Conservation (phyloP, 2,797 vertebrate species). For the Danio aesculapii region DNA sequence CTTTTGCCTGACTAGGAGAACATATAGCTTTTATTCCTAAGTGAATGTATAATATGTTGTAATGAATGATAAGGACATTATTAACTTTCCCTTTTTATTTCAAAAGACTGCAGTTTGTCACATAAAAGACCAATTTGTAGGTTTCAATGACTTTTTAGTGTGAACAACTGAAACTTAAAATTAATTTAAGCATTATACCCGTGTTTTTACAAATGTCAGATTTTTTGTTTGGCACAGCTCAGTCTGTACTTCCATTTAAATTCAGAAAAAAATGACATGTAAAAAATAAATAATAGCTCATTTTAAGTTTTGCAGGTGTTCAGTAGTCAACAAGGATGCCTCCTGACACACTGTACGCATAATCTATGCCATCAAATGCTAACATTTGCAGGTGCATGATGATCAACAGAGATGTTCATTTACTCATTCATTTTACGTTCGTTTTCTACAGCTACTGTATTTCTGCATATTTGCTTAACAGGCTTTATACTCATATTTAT, state of each 20-base stretch:
- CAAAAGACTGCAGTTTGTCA: too few relatives aligned
- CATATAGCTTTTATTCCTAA: neutral
- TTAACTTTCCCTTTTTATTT: neutral
- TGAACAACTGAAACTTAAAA: too few relatives aligned
- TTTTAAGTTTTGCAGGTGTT: constrained; percentile 14
- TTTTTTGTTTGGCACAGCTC: neutral
- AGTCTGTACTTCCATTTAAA: neutral
- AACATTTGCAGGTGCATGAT: neutral
- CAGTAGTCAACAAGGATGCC: neutral
- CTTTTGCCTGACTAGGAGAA: neutral
- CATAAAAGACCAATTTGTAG: too few relatives aligned
- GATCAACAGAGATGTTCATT: neutral
- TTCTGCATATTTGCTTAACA: neutral
- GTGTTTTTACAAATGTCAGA: neutral
- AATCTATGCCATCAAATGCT: neutral
- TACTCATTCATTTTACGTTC: neutral
- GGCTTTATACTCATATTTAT: neutral
- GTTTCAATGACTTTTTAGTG: too few relatives aligned
- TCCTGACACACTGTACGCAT: neutral
- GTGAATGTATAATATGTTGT: neutral
- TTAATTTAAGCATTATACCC: too few relatives aligned
- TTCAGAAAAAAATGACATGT: neutral
- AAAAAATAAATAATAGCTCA: neutral
- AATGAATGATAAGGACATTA: neutral
- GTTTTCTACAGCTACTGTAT: neutral